Percentiles rank a stretch among this genome's conserved stretches.
Evolutionary conservation across 1,140 invertebrate genomes (phyloP).

Genomic region (Drosophila teissieri): DNA sequence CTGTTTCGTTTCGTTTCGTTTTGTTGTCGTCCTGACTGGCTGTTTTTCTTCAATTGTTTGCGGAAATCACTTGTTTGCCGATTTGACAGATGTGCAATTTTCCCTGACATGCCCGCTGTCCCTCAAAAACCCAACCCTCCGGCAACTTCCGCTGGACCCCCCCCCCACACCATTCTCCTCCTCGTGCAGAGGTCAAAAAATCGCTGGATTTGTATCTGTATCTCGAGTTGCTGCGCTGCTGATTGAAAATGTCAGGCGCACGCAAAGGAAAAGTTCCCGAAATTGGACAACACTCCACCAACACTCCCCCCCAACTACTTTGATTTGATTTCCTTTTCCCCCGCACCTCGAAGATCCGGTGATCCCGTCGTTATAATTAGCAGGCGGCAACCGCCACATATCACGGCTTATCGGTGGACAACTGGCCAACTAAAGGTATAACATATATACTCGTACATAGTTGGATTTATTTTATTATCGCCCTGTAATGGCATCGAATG

Average conservation of each 20-base stretch:
- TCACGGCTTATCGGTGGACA: slow-evolving; percentile 44
- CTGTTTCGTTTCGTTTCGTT: neutral
- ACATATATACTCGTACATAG: neutral
- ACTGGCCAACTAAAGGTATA: slow-evolving; percentile 24
- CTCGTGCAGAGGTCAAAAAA: slow-evolving; percentile 50
- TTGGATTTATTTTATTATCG: slow-evolving; percentile 23
- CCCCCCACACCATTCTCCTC: neutral
- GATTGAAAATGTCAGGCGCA: slow-evolving; percentile 79
- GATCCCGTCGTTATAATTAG: slow-evolving; percentile 65
- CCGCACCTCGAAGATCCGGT: neutral
- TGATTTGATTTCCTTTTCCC: neutral
- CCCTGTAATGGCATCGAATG: slow-evolving; percentile 19
- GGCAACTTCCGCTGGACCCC: neutral
- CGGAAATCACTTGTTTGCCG: slow-evolving; percentile 83
- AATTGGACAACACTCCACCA: slow-evolving; percentile 12
- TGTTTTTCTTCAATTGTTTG: slow-evolving; percentile 80
- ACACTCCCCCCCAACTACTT: neutral
- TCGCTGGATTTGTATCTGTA: slow-evolving; percentile 15
- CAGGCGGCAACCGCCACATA: slow-evolving; percentile 50
- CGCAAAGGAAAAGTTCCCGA: slow-evolving; percentile 47
- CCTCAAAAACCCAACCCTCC: slow-evolving; percentile 35
- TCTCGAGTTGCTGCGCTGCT: slow-evolving; percentile 36
- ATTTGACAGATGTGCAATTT: slow-evolving; percentile 83
- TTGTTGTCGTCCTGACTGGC: slow-evolving; percentile 50
- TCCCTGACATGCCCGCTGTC: slow-evolving; percentile 73